phyloP scores from a whole-genome alignment of 2,888 invertebrate genomes.

The Branchellion lobata region DNA sequence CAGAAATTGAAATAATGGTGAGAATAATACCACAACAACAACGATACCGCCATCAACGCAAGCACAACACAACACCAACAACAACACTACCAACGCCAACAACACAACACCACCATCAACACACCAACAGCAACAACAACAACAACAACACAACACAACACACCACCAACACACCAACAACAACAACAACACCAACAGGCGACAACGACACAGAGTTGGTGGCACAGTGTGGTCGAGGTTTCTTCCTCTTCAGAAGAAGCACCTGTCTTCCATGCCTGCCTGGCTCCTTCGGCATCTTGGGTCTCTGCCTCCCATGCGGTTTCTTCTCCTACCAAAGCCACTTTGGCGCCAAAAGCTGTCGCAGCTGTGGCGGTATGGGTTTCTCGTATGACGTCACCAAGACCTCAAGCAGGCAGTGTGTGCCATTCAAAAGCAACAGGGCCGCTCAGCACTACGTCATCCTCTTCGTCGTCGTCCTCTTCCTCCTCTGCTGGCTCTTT shows the following conservation, averaged over 20 bases:
- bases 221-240: conserved; percentile 12
- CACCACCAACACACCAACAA: too few species aligned
- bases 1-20: too few species aligned
- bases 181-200: too few species aligned
- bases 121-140: too few species aligned
- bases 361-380: neutral
- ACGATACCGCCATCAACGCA: too few species aligned
- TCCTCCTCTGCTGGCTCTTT: conserved; percentile 13
- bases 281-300: neutral
- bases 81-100: too few species aligned
- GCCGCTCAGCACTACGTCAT: conserved; percentile 3
- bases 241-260: conserved; percentile 17
- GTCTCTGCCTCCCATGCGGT: conserved; percentile 12
- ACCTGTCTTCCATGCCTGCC: conserved; percentile 26
- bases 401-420: neutral
- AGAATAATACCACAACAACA: too few species aligned
- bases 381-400: conserved; percentile 10
- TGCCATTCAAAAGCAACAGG: conserved; percentile 23
- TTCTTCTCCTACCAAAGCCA: conserved; percentile 12
- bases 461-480: neutral
- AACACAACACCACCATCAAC: too few species aligned
- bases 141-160: too few species aligned
- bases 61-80: too few species aligned
- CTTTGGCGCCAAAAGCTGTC: conserved; percentile 21
- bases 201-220: neutral